Conservation (phyloP, 1,140 invertebrate species). For the Holcopasites calliopsidis region DNA sequence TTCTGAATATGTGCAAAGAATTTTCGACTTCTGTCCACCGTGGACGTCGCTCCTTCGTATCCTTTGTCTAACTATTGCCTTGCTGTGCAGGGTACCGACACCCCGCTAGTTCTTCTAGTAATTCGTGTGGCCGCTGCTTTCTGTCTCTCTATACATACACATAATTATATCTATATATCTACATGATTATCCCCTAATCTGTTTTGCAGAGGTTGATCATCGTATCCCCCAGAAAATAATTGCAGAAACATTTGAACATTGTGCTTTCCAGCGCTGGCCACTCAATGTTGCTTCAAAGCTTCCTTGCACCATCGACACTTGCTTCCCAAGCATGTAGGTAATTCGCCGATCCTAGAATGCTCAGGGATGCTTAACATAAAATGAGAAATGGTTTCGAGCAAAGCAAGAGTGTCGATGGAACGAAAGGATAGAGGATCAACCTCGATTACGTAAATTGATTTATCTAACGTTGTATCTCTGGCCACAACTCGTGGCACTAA, state of each 20-base stretch:
- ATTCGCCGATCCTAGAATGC: too few species aligned
- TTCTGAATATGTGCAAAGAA: too few species aligned
- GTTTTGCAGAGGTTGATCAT: conserved; percentile 28
- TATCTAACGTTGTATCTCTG: conserved; percentile 10
- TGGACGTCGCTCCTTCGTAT: conserved; percentile 46
- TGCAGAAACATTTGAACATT: neutral
- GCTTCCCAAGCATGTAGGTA: too few species aligned
- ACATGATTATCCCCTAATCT: conserved; percentile 26
- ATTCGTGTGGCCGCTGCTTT: conserved; percentile 64
- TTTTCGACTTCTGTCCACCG: neutral
- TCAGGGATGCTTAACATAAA: too few species aligned
- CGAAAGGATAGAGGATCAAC: conserved; percentile 8
- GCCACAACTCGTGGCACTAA: conserved; percentile 21
- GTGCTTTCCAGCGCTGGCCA: neutral
- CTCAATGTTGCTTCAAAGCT: conserved; percentile 11
- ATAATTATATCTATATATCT: conserved; percentile 41
- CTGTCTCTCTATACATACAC: conserved; percentile 55
- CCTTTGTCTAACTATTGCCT: conserved; percentile 58
- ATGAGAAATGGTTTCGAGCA: too few species aligned
- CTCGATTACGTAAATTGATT: neutral
- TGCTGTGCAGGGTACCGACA: conserved; percentile 48
- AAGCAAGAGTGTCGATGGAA: neutral
- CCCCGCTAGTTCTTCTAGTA: conserved; percentile 57
- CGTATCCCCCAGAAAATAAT: neutral
- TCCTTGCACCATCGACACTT: neutral